Evolutionary conservation across 2,113 vertebrate genomes (phyloP).

Genomic region (Pteruthius melanotis): DNA sequence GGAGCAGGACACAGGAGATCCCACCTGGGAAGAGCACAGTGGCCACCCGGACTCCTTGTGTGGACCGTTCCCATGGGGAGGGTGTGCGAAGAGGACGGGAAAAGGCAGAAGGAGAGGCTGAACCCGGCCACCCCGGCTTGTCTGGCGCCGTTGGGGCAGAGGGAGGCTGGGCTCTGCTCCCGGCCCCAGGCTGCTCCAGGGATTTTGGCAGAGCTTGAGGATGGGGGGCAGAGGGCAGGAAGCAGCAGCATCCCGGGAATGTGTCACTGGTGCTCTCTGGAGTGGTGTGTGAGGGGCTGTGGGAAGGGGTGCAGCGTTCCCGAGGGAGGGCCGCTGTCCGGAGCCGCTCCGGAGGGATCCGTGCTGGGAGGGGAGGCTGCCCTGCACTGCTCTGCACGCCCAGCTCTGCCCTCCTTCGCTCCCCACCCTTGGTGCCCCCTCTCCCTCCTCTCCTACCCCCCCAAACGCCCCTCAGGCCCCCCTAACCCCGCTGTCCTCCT

Average conservation of each 20-base stretch:
- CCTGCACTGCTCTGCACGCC: background rate
- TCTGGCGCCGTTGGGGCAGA: background rate
- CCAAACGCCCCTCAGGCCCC: accelerated
- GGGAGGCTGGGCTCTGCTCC: background rate
- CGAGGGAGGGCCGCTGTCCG: accelerated
- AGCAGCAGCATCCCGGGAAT: background rate
- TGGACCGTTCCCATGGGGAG: background rate
- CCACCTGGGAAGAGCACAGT: background rate
- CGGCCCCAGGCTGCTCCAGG: background rate
- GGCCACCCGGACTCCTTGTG: background rate
- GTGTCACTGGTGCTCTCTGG: background rate
- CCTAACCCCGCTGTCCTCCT: background rate
- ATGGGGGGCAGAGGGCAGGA: background rate
- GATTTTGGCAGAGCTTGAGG: accelerated
- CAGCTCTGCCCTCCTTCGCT: background rate
- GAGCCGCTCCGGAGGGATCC: background rate
- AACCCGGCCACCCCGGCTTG: accelerated
- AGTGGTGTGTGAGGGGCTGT: background rate
- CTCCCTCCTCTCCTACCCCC: background rate
- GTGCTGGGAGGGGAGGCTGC: background rate
- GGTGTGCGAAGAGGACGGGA: background rate
- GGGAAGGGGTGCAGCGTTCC: background rate
- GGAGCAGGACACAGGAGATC: background rate
- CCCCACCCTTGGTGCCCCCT: background rate
- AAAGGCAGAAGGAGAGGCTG: background rate